These are phyloP conservation scores for Mesitornis unicolor DNA, from an alignment of 2,113 vertebrate species.

Conservation along the genomic window DNA sequence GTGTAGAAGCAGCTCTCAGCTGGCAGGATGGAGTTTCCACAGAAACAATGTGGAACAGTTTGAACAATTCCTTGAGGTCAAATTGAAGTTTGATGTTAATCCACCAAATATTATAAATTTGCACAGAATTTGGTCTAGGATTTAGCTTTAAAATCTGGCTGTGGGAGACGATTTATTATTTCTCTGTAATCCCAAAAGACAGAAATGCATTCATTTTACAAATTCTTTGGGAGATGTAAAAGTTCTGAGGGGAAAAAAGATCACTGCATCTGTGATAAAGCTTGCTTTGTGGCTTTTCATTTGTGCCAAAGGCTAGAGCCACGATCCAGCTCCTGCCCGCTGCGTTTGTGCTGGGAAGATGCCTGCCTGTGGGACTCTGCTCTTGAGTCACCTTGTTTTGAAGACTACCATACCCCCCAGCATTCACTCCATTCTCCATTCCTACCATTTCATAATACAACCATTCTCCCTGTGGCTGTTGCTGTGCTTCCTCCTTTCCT, in stretches of 20 bases:
- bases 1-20: background rate
- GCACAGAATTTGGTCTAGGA: background rate
- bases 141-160: background rate
- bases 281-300: background rate
- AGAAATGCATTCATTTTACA: background rate
- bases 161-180: background rate
- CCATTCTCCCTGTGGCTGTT: background rate
- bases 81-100: background rate
- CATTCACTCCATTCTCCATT: background rate
- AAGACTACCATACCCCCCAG: background rate
- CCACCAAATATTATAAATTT: background rate
- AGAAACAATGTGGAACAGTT: background rate
- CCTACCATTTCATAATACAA: background rate
- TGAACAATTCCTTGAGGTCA: background rate
- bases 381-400: slow-evolving; percentile 7
- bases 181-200: background rate
- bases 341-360: background rate
- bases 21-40: background rate
- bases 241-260: background rate
- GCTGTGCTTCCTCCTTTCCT: background rate
- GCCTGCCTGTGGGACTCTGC: background rate
- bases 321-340: background rate
- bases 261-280: background rate
- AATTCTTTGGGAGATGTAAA: background rate
- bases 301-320: background rate